Evolutionary conservation across 2,113 vertebrate genomes (phyloP), one percentile per base, ranked within the genome.

Genomic region (Heterotis niloticus): DNA sequence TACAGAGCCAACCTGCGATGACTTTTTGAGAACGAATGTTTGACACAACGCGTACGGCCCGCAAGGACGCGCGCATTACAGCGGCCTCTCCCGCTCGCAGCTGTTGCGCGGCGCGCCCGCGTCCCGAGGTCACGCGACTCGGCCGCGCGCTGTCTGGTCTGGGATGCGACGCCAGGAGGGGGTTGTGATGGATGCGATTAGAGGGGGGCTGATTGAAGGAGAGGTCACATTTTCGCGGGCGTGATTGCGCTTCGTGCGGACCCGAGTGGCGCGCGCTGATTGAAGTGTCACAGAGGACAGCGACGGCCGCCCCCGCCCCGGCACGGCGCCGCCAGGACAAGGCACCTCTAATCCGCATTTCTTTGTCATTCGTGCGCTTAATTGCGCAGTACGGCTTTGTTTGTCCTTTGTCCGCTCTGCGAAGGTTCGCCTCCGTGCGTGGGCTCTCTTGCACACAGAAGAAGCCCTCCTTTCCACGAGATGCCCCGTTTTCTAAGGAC

Each of bases 141-240:
- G 82, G 59, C 84, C 85, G 81, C 79, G 85, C 80, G 74, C 77
- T 73, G 86, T 85, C 83, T 34, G 82, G 85, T 89, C 85, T 86
- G 84, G 82, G 82, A 89, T 90, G 91, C 89, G 88, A 90, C 88
- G 89, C 29, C 89, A 89, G 90, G 89, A 88, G 87, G 90, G 91
- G 90, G 92, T 88, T 90, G 88, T 90, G 92, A 90, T 90, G 91
- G 91, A 92, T 93, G 89, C 89, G 90, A 92, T 92, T 93, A 91
- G 76, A 82, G 84, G 83, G 87, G 86, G 82, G 83, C 90, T 93
- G 91, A 92, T 92, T 92, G 90, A 92, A 92, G 91, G 85, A 91
- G 89, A 91, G 91, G 90, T 89, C 90, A 91, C 92, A 92, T 93
- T 90, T 91, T 92, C 91, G 89, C 85, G 82, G 81, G 81, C 85